Base-by-base conservation (phyloP, 2,888 invertebrate species). In the Patella pellucida region DNA sequence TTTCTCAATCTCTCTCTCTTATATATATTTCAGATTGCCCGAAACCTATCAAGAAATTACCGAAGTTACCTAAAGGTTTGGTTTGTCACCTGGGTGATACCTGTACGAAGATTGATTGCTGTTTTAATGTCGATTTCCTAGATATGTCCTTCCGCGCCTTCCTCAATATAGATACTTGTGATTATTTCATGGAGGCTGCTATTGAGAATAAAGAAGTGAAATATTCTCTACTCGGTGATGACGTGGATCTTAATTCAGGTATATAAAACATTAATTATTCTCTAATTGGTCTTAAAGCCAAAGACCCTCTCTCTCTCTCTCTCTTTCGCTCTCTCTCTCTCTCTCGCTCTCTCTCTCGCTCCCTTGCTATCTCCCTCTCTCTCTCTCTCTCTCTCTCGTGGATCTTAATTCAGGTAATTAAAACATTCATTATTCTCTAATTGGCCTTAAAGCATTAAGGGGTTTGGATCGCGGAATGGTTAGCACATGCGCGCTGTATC, bases 61-160 rank as follows among this genome's bases (percentile, higher is more conserved):
- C 79, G 11, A 41, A 67, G 14, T 76, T 83, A 12, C 81, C 83
- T 11, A 27, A 69, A 11, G 73, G 76, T 15, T 31, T 79, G 19
- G 62, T 70, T 3, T 83, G 84, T 68, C 76, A 76, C 72, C 19
- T 83, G 11, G 73, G 73, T 7, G 74, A 71, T 16, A 73, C 79
- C 12, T 84, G 84, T 71, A 81, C 82, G 2, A 62, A 72, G n/a
- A 70, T 84, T 3, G 80, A 82, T 68, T 84, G 83, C 52, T 84
- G 84, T 74, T 52, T 81, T 27, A 54, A 75, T 50, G 74, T 79
- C 12, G 68, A 52, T 4, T 70, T 78, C 72, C 71, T 78, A 41
- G 76, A 68, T 52, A 73, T 78, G 71, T 71, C 77, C 15, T 72
- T 80, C 72, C 69, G 75, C 54, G 76, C 71, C 31, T 71, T 74